Base-by-base conservation (phyloP, 2,113 vertebrate species). In the Albula goreensis region DNA sequence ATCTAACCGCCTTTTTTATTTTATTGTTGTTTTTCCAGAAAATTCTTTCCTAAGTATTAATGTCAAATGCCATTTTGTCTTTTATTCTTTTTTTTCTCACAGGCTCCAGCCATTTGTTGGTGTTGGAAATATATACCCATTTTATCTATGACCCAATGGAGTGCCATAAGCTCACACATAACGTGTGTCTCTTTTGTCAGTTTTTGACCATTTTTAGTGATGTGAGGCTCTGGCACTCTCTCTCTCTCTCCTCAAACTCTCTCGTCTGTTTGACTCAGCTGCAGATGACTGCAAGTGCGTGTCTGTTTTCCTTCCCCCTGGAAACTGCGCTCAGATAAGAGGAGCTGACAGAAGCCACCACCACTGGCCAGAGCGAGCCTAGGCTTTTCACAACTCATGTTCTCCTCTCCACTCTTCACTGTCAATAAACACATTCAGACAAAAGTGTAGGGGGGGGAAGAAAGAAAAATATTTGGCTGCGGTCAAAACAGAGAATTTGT, bases 31-130 rank as follows among this genome's bases (percentile, higher is more conserved):
- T 53, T 70, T 79, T 81, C 63, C 50, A 56, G 25, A 86, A 82
- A 13, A 82, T 53, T 77, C n/a, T 51, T 87, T 25, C 56, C 25
- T 53, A 60, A 87, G 86, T 56, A 66, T 41, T 81, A 80, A 80
- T 8, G 57, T 41, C 5, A 50, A 60, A 60, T 56, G n/a, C 81
- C 9, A n/a, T 56, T 82, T 52, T 15, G 22, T 15, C 53, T 13
- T 82, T 70, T 66, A 41, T 41, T 41, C 31, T 78, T 12, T 52
- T 80, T 78, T 50, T 60, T 50, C 60, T 15, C 15, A 49, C 52
- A 25, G 48, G 2, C 22, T 74, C 80, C 85, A 56, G n/a, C 19
- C 56, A n/a, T 56, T 5, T n/a, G 56, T 49, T 79, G 53, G 51
- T n/a, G 49, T 60, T 56, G 31, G 70, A 80, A 13, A 41, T 78